Evolutionary conservation across 2,888 invertebrate genomes (phyloP).

Genomic region (Netelia fuscicornis): DNA sequence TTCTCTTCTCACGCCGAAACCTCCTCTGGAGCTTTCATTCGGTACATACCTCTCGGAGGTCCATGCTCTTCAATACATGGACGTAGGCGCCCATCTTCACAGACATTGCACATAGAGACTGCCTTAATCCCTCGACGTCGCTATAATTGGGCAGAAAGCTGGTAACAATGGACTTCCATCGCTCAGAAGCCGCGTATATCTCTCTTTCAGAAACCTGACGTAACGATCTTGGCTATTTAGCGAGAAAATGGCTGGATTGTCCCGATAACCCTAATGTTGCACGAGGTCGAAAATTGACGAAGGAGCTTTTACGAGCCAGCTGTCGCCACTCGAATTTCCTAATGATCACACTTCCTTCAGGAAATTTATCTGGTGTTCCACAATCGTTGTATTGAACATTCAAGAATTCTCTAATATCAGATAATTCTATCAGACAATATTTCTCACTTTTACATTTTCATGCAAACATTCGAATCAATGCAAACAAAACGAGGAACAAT

Average conservation of each 20-base stretch:
- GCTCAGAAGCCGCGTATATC: slow-evolving; percentile 34
- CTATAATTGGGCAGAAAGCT: slow-evolving; percentile 73
- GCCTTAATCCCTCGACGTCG: slow-evolving; percentile 64
- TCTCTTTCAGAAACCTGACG: slow-evolving; percentile 23
- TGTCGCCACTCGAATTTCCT: not conserved
- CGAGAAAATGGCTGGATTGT: not conserved
- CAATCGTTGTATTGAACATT: not conserved
- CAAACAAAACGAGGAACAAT: no score
- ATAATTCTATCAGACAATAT: no score
- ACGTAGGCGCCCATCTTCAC: not conserved
- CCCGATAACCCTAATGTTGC: slow-evolving; percentile 5
- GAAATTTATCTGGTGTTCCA: not conserved
- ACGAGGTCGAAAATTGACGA: slow-evolving; percentile 1
- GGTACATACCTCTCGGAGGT: not conserved
- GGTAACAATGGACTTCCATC: slow-evolving; percentile 72
- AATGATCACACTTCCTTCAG: not conserved
- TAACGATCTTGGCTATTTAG: slow-evolving; percentile 19
- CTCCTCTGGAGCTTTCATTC: not conserved
- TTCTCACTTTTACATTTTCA: no score
- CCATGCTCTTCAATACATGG: not conserved
- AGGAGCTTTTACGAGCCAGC: not conserved
- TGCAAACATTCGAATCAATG: no score
- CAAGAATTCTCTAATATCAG: no score
- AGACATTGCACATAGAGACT: not conserved
- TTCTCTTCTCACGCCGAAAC: slow-evolving; percentile 17